Percentiles rank a stretch among this genome's conserved stretches.
Conservation (phyloP, 2,888 invertebrate genomes). For the Nomada ferruginata region DNA sequence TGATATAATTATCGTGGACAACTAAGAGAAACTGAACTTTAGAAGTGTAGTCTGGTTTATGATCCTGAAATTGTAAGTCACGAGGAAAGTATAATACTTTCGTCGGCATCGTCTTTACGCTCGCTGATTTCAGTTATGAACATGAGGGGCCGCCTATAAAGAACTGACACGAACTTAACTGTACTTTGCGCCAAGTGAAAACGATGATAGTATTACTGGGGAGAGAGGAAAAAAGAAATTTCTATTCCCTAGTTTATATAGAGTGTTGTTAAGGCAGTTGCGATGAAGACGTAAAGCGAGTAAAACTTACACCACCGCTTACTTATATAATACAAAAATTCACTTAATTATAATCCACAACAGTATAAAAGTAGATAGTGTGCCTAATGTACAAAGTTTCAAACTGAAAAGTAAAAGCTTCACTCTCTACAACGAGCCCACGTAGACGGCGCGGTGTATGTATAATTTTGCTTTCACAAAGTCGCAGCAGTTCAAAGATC, state of each 20-base stretch:
- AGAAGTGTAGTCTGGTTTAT: conserved; percentile 45
- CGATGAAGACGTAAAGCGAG: neutral
- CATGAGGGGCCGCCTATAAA: conserved; percentile 10
- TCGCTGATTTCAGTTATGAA: conserved; percentile 30
- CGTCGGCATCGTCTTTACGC: conserved; percentile 44
- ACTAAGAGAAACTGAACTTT: conserved; percentile 46
- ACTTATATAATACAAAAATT: neutral
- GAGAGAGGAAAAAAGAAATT: conserved; percentile 6
- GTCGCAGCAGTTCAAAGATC: no score
- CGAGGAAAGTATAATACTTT: conserved; percentile 39
- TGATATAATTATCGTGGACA: conserved; percentile 47
- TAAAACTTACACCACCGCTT: neutral
- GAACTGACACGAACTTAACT: conserved; percentile 14
- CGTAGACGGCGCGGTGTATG: no score
- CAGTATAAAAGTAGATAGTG: neutral
- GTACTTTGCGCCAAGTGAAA: conserved; percentile 24
- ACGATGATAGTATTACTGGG: conserved; percentile 1
- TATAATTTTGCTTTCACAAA: no score
- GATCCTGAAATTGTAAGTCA: conserved; percentile 54
- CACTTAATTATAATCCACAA: neutral
- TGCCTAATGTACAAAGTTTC: neutral
- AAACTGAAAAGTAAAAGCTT: no score
- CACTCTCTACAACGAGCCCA: no score
- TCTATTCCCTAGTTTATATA: conserved; percentile 10
- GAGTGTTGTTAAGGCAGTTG: neutral